phyloP scores from a whole-genome alignment of 2,113 vertebrate genomes.

The Semnornis frantzii region DNA sequence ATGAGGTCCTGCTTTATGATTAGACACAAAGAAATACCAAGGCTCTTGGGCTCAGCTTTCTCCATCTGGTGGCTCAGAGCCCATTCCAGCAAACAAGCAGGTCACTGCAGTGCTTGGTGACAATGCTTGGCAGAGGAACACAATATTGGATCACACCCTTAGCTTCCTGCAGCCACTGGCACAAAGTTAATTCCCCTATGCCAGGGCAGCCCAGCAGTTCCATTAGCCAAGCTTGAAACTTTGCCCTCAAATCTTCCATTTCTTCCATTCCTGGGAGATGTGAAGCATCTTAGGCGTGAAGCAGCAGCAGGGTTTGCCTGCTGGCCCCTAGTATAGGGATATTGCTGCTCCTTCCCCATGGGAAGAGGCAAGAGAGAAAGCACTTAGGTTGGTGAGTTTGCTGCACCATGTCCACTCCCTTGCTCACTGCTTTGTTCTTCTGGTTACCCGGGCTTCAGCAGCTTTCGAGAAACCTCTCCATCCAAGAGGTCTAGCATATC shows the following conservation, averaged over 20 bases:
- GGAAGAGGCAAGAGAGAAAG: not conserved
- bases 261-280: not conserved
- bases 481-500: not conserved
- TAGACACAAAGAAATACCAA: not conserved
- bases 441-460: not conserved
- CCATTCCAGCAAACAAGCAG: not conserved
- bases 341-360: not conserved
- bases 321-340: not conserved
- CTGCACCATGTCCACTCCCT: not conserved
- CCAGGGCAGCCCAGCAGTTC: slow-evolving; percentile 12
- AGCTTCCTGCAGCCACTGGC: slow-evolving; percentile 25
- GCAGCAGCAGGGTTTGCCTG: not conserved
- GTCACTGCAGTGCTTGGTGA: not conserved
- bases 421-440: not conserved
- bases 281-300: not conserved
- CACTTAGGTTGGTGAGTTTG: not conserved
- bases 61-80: not conserved
- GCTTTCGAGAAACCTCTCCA: not conserved
- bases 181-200: not conserved
- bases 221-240: not conserved
- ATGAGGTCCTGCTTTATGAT: not conserved
- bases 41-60: not conserved
- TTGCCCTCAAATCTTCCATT: not conserved
- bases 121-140: not conserved
- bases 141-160: not conserved